These are phyloP conservation scores for Varanus salvator DNA, from an alignment of 2,113 vertebrate species.

Conservation along the genomic window DNA sequence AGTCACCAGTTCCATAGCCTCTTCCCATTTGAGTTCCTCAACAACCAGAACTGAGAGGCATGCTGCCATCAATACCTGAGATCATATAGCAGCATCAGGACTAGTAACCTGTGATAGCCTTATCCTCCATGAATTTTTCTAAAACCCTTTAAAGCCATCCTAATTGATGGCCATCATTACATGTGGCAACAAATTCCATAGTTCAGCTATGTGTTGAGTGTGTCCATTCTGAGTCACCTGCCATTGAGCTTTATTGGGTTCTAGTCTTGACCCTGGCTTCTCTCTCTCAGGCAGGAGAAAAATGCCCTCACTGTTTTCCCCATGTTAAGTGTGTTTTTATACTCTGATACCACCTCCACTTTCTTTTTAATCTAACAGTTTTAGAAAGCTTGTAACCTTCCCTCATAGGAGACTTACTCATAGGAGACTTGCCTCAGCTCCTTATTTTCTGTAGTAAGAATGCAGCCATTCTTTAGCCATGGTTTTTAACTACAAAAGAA, in stretches of 20 bases:
- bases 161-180: neutral
- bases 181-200: neutral
- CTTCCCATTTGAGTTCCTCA: neutral
- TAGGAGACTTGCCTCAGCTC: no score
- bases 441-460: neutral
- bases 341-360: neutral
- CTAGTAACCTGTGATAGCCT: neutral
- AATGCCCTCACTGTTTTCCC: no score
- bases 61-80: neutral
- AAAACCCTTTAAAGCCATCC: neutral
- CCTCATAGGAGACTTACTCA: neutral
- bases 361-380: neutral
- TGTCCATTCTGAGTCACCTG: neutral
- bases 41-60: neutral
- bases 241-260: neutral
- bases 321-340: neutral
- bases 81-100: neutral
- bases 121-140: neutral
- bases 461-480: neutral
- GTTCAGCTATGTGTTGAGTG: neutral
- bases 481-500: neutral
- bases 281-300: no score
- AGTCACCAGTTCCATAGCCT: neutral
- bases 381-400: neutral
- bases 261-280: neutral